These are phyloP conservation scores for Hyles vespertilio DNA, from an alignment of 1,140 invertebrate genomes.

Conservation along the genomic window DNA sequence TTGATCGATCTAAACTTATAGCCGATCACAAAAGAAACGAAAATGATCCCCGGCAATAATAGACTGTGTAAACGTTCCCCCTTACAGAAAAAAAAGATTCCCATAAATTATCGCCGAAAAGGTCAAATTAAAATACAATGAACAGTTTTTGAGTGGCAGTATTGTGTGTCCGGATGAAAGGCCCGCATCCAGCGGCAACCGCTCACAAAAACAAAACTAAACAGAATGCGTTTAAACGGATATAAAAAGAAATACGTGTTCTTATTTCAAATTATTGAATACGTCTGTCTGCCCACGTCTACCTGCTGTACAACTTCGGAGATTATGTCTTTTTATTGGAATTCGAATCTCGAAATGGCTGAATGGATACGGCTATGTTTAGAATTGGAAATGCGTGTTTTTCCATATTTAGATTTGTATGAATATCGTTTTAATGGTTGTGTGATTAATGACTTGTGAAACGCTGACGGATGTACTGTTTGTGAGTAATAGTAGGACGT, in stretches of 20 bases:
- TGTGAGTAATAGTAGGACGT: slow-evolving; percentile 62
- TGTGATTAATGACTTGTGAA: slow-evolving; percentile 3
- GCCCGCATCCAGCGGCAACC: slow-evolving; percentile 59
- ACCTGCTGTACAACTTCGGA: slow-evolving; percentile 56
- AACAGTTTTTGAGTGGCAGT: slow-evolving; percentile 74
- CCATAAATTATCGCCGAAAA: slow-evolving; percentile 75
- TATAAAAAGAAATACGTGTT: slow-evolving; percentile 74
- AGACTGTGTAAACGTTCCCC: slow-evolving; percentile 68
- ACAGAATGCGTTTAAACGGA: slow-evolving; percentile 74
- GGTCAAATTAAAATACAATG: slow-evolving; percentile 76
- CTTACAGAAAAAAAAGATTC: slow-evolving; percentile 58
- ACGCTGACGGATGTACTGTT: slow-evolving; percentile 54
- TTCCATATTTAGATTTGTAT: background rate
- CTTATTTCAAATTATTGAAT: slow-evolving; percentile 75
- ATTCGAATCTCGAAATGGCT: slow-evolving; percentile 56
- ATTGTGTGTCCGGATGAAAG: slow-evolving; percentile 72
- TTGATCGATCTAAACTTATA: slow-evolving; percentile 44
- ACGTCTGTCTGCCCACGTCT: slow-evolving; percentile 71
- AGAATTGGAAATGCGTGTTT: slow-evolving; percentile 28
- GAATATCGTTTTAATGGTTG: slow-evolving; percentile 2
- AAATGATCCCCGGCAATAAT: slow-evolving; percentile 65
- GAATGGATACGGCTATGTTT: slow-evolving; percentile 46
- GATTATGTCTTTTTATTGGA: slow-evolving; percentile 55
- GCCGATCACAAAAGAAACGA: slow-evolving; percentile 57
- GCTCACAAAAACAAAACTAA: slow-evolving; percentile 73